Percentiles rank a stretch among this genome's conserved stretches.
Evolutionary conservation across 2,888 invertebrate genomes (phyloP).

Genomic region (Aspidiotus rigidus): DNA sequence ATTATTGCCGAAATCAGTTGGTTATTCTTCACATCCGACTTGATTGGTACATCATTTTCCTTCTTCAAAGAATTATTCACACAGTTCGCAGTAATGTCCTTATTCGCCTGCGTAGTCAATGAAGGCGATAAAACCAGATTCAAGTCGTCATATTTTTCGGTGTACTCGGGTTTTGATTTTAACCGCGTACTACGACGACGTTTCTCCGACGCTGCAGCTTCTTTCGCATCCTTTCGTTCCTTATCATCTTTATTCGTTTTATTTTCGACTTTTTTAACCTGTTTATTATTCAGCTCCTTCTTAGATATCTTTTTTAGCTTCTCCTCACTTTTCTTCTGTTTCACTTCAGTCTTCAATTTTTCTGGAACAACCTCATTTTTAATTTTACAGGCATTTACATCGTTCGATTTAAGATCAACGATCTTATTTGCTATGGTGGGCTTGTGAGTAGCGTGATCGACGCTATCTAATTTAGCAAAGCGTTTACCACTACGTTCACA

Average conservation of each 20-base stretch:
- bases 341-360: background rate
- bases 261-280: background rate
- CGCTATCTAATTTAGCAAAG: no score
- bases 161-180: slow-evolving; percentile 24
- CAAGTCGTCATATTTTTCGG: slow-evolving; percentile 17
- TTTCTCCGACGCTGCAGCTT: slow-evolving; percentile 1
- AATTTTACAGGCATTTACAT: no score
- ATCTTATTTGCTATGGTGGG: no score
- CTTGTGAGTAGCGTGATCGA: no score
- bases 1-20: background rate
- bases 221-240: background rate
- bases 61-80: background rate
- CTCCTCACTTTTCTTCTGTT: background rate
- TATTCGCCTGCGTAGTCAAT: background rate
- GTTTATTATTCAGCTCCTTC: background rate
- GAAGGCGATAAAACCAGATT: background rate
- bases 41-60: background rate
- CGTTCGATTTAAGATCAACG: no score
- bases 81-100: background rate
- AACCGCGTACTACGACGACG: slow-evolving; percentile 22
- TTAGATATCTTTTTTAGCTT: background rate
- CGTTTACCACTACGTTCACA: no score
- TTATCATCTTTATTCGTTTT: background rate
- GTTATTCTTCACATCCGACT: background rate
- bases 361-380: no score